Evolutionary conservation across 2,113 vertebrate species (phyloP), one percentile per base, ranked within the genome.

Genomic region (Marmota flaviventris): DNA sequence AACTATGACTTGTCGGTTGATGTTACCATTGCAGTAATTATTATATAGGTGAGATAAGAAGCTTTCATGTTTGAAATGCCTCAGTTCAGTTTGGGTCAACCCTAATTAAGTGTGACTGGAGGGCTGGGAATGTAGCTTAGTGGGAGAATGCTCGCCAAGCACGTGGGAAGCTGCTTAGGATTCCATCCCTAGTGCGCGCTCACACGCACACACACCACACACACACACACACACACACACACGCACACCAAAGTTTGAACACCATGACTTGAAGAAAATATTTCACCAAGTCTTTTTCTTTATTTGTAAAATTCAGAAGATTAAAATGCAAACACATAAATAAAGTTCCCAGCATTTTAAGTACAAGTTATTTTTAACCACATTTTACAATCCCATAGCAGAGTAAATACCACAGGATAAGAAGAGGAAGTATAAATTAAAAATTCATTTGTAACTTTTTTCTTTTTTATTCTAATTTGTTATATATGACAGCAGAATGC

Each of bases 251-350:
- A 63, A 27, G 61, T 63, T 63, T 63, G 61, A 73, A 48, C 39
- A 72, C 22, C 65, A 42, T 90, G 56, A 81, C 32, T 83, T 88
- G 25, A 83, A 63, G 39, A 92, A 65, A 42, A 42, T 89, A 73
- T 13, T 89, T 61, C 61, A 63, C 56, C 5, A 58, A 51, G 18
- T 91, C 51, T 77, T 18, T 78, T 87, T 95, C 11, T 96, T 92
- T 22, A 39, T 39, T 7, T 76, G 13, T 88, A 81, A 92, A 95
- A 94, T 73, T 78, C 42, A 65, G 32, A 83, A 91, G 45, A 77
- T 37, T 39, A 53, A 89, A 90, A 82, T 75, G 24, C 65, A 20
- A 86, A 89, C 72, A 42, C 14, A 76, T 22, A 84, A 34, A 29
- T 25, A 29, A 51, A 85, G 11, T 85, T 4, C 29, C 12, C 48